A percentile compares a stretch with the other conserved stretches of the same genome.
phyloP scores from a whole-genome alignment of 2,888 invertebrate genomes.

The Caenorhabditis sp. region DNA sequence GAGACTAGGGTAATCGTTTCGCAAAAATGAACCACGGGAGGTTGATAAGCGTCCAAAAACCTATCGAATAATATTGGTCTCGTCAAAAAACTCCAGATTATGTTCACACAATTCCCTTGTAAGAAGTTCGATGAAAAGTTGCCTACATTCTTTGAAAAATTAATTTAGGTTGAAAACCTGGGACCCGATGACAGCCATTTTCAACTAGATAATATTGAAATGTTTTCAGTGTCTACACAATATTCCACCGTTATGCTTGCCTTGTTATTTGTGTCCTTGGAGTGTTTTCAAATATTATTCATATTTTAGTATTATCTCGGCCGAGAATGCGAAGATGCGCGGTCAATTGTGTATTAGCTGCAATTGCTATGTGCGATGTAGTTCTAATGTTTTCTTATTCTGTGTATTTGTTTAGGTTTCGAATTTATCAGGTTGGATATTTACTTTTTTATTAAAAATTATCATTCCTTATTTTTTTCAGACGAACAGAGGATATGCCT shows the following conservation, averaged over 20 bases:
- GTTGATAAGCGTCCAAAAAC: too few species aligned
- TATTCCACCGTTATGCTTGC: conserved; percentile 59
- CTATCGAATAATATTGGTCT: too few species aligned
- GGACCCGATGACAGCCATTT: too few species aligned
- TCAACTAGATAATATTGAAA: too few species aligned
- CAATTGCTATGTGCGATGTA: conserved; percentile 62
- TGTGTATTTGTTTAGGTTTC: conserved; percentile 54
- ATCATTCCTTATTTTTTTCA: conserved; percentile 13
- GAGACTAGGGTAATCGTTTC: too few species aligned
- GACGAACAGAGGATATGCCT: conserved; percentile 48
- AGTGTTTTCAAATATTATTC: conserved; percentile 55
- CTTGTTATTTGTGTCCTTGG: conserved; percentile 59
- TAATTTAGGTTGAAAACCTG: too few species aligned
- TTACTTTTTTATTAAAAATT: background rate
- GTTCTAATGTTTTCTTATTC: conserved; percentile 59
- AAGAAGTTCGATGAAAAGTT: too few species aligned
- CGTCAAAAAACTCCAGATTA: too few species aligned
- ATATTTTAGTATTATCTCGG: conserved; percentile 55
- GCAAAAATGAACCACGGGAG: too few species aligned
- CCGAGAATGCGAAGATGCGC: conserved; percentile 57
- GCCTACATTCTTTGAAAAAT: too few species aligned
- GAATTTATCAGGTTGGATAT: conserved; percentile 51
- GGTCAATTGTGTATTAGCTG: conserved; percentile 59
- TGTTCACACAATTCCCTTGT: too few species aligned
- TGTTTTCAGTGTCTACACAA: conserved; percentile 57